These are phyloP conservation scores for Trichomalopsis sarcophagae DNA, from an alignment of 1,140 invertebrate genomes.

Conservation along the genomic window DNA sequence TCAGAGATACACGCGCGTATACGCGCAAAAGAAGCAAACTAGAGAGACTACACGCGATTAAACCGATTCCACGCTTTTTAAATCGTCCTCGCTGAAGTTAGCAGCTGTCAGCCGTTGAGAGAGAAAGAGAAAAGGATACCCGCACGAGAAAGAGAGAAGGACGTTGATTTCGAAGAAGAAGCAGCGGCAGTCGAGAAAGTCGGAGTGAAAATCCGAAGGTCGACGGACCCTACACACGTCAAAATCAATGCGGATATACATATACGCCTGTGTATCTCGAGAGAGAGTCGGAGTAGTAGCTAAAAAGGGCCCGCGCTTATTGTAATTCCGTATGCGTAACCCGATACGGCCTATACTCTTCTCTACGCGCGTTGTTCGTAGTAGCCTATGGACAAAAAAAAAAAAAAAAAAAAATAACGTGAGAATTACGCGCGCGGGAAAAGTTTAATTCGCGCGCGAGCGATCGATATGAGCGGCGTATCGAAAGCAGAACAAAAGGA, in stretches of 20 bases:
- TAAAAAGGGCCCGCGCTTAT: slow-evolving; percentile 55
- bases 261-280: slow-evolving; percentile 47
- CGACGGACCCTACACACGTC: slow-evolving; percentile 54
- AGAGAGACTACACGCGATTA: slow-evolving; percentile 29
- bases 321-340: slow-evolving; percentile 70
- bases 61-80: slow-evolving; percentile 37
- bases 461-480: slow-evolving; percentile 20
- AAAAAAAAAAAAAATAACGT: background rate
- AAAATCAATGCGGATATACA: slow-evolving; percentile 59
- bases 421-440: slow-evolving; percentile 20
- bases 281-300: slow-evolving; percentile 44
- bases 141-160: slow-evolving; percentile 1
- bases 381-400: no score
- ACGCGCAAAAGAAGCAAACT: background rate
- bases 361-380: background rate
- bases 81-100: slow-evolving; percentile 41
- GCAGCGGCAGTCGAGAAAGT: slow-evolving; percentile 8
- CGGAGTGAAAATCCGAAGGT: slow-evolving; percentile 51
- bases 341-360: slow-evolving; percentile 55
- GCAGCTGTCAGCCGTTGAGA: slow-evolving; percentile 42
- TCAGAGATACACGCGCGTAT: background rate
- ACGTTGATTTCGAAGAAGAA: slow-evolving; percentile 41
- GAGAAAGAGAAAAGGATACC: background rate
- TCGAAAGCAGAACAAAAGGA: slow-evolving; percentile 37
- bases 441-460: slow-evolving; percentile 4